These are phyloP conservation scores for Ptilorrhoa leucosticta DNA, from an alignment of 2,113 vertebrate genomes.

Conservation along the genomic window DNA sequence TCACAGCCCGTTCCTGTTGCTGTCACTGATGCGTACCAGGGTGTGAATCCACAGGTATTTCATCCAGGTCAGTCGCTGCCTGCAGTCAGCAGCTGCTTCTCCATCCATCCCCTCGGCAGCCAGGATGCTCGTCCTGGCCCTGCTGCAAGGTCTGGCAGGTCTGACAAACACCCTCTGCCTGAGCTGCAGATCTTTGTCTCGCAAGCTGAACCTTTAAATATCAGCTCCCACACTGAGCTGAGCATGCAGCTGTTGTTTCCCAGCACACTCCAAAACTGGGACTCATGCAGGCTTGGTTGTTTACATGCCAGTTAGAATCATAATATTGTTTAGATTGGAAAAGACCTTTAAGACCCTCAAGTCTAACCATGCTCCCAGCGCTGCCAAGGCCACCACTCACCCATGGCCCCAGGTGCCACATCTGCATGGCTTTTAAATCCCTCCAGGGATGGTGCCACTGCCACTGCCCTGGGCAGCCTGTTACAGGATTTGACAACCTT, in stretches of 20 bases:
- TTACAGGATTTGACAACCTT: not conserved
- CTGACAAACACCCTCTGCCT: not conserved
- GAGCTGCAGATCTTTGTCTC: not conserved
- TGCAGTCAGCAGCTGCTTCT: not conserved
- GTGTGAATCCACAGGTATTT: not conserved
- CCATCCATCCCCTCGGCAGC: not conserved
- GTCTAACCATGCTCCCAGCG: not conserved
- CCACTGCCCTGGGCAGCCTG: not conserved
- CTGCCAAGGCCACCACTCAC: not conserved
- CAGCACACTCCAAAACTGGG: not conserved
- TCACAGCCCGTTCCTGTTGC: not conserved
- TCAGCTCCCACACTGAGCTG: not conserved
- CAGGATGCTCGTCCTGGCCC: not conserved
- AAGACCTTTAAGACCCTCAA: not conserved
- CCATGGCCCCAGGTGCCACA: not conserved
- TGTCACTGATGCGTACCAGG: rapidly evolving
- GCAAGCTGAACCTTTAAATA: not conserved
- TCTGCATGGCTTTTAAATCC: not conserved
- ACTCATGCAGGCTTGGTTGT: not conserved
- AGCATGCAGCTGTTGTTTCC: not conserved
- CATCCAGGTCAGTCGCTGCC: not conserved
- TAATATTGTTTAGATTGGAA: not conserved
- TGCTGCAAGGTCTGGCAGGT: not conserved
- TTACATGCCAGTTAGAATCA: rapidly evolving
- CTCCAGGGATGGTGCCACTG: too few relatives aligned